Conservation (phyloP, 2,797 vertebrate genomes). For the Sebastes cheni region DNA sequence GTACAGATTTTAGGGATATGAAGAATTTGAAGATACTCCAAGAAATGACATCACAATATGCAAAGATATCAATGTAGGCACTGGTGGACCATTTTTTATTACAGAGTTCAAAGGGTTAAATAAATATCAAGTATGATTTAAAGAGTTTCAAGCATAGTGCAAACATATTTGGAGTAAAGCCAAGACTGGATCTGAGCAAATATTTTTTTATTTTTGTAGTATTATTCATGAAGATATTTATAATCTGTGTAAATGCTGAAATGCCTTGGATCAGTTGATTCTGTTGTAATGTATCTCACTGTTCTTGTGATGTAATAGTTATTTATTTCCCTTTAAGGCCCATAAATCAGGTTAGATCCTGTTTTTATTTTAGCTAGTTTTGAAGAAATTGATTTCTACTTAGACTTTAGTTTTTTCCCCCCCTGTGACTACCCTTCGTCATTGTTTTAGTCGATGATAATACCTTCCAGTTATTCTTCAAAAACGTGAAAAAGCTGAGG, state of each 20-base stretch:
- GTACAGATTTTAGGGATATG: too few species aligned
- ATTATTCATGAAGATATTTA: neutral
- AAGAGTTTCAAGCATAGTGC: neutral
- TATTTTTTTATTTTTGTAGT: neutral
- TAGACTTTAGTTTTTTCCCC: neutral
- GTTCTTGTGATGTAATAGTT: neutral
- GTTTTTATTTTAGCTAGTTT: neutral
- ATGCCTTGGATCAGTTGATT: neutral
- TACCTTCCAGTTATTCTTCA: conserved; percentile 32
- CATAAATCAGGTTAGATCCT: neutral
- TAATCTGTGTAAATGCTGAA: neutral
- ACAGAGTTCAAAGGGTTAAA: neutral
- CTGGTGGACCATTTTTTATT: too few species aligned
- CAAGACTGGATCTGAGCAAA: neutral
- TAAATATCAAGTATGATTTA: neutral
- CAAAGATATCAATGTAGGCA: too few species aligned
- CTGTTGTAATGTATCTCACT: neutral
- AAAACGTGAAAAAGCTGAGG: conserved; percentile 1
- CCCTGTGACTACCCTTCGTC: neutral
- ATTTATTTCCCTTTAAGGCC: neutral
- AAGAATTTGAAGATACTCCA: too few species aligned
- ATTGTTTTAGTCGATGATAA: conserved; percentile 7
- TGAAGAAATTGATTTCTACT: neutral
- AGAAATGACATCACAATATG: too few species aligned
- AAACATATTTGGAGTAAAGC: neutral